Base-by-base conservation (phyloP, 1,140 invertebrate genomes). In the Anagrus nilaparvatae region DNA sequence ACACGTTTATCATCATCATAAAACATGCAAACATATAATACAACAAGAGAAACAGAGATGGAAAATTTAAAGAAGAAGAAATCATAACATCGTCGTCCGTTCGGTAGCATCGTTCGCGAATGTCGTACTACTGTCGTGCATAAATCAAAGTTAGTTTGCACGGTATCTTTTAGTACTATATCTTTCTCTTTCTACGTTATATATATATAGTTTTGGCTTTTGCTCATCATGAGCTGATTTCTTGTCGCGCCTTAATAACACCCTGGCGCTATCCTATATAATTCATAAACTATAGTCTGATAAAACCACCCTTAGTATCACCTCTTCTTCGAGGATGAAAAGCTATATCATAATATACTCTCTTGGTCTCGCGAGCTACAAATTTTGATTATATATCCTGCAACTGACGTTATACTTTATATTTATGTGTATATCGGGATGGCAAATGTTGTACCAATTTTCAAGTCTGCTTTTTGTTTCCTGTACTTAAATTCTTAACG, bases 301-400 rank as follows among this genome's bases (percentile, higher is more conserved):
- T n/a, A n/a, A n/a, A n/a, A n/a, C n/a, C n/a, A n/a, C n/a, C n/a
- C n/a, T n/a, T n/a, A n/a, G n/a, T n/a, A n/a, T n/a, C n/a, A n/a
- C n/a, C n/a, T n/a, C n/a, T n/a, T n/a, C n/a, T n/a, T n/a, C n/a
- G n/a, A n/a, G n/a, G n/a, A n/a, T n/a, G n/a, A n/a, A n/a, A n/a
- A n/a, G n/a, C n/a, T n/a, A n/a, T n/a, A n/a, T n/a, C n/a, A n/a
- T n/a, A n/a, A n/a, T n/a, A n/a, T n/a, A n/a, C n/a, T n/a, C n/a
- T n/a, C 48, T 56, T 49, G 46, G 48, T 56, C 52, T 59, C 57
- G 64, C n/a, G n/a, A n/a, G n/a, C 65, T 66, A 67, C 64, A 69
- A 69, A 69, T 69, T 63, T 63, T 69, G 65, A 69, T 69, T 69
- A 69, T 65, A 62, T 54, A 63, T 56, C 60, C 64, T 69, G 65